phyloP scores from a whole-genome alignment of 1,140 invertebrate genomes.

The Trachymyrmex septentrionalis region DNA sequence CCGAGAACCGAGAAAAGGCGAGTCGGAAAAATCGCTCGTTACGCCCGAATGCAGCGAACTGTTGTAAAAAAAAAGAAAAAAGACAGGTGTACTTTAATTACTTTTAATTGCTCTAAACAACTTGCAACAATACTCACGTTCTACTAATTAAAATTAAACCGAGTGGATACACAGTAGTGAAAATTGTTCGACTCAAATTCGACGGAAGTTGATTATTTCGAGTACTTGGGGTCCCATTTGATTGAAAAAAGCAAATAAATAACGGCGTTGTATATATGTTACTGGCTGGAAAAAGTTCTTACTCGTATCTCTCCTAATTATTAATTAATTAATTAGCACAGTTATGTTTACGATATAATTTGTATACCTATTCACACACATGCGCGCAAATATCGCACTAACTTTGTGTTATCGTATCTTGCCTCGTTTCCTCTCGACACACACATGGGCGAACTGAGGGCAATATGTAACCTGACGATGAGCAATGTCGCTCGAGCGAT shows the following conservation, averaged over 20 bases:
- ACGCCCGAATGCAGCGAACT: neutral
- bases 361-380: neutral
- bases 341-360: neutral
- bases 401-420: neutral
- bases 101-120: conserved; percentile 50
- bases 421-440: conserved; percentile 9
- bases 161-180: neutral
- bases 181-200: neutral
- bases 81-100: conserved; percentile 47
- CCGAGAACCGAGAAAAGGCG: neutral
- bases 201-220: neutral
- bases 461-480: conserved; percentile 7
- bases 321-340: conserved; percentile 18
- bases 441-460: neutral
- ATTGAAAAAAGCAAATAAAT: neutral
- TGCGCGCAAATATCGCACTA: neutral
- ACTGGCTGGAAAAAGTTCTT: neutral
- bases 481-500: conserved; percentile 28
- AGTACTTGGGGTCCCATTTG: neutral
- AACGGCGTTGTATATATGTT: neutral
- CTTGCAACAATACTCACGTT: conserved; percentile 23
- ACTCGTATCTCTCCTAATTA: neutral
- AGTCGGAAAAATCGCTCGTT: conserved; percentile 16
- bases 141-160: conserved; percentile 52
- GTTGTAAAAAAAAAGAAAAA: neutral